Percentiles rank a stretch among this genome's conserved stretches.
phyloP scores from a whole-genome alignment of 1,140 invertebrate species.

The Drosophila prosaltans region DNA sequence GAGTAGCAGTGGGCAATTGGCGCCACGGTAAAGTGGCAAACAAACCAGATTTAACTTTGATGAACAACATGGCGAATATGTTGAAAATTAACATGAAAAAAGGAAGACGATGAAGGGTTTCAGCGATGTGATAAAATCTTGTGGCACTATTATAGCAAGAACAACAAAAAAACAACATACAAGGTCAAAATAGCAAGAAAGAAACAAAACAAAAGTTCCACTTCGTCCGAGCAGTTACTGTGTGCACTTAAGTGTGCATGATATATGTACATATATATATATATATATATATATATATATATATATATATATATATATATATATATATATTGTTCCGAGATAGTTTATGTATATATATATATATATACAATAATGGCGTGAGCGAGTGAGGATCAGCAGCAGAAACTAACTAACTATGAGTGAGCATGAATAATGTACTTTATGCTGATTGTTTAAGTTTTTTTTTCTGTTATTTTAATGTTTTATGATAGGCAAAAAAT shows the following conservation, averaged over 20 bases:
- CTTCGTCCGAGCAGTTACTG: background rate
- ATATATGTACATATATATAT: background rate
- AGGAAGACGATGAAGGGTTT: conserved; percentile 45
- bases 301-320: background rate
- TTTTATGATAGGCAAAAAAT: conserved; percentile 2
- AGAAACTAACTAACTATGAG: conserved; percentile 1
- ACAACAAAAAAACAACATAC: background rate
- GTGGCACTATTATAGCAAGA: conserved; percentile 25
- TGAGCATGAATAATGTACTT: conserved; percentile 16
- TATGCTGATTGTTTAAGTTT: conserved; percentile 7
- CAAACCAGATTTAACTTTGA: background rate
- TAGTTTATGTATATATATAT: background rate
- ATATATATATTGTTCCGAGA: background rate
- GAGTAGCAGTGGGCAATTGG: background rate
- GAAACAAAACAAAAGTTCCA: conserved; percentile 12
- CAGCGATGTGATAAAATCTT: conserved; percentile 57
- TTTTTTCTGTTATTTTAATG: conserved; percentile 7
- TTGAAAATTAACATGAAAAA: background rate
- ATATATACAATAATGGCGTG: background rate
- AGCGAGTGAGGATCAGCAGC: background rate
- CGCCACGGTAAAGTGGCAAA: background rate
- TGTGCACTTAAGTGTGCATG: background rate
- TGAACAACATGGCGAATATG: no score
- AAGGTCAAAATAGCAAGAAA: conserved; percentile 29
- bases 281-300: background rate